Percentiles rank a stretch among this genome's conserved stretches.
Conservation (phyloP, 2,113 vertebrate species). For the Mirounga angustirostris region DNA sequence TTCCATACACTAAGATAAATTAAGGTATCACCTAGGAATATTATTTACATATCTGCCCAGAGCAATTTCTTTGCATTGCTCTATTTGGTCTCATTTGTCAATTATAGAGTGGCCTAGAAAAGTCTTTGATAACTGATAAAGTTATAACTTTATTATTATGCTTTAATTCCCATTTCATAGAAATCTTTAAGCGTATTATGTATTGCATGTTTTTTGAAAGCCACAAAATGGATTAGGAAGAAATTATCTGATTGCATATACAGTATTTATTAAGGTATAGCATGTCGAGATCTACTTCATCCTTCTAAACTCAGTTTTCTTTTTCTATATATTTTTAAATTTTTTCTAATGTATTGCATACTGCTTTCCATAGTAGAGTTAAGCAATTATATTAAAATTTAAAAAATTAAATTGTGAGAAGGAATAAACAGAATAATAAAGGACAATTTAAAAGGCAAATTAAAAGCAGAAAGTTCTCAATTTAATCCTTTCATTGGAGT, state of each 20-base stretch:
- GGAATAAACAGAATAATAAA: neutral
- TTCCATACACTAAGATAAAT: slow-evolving; percentile 11
- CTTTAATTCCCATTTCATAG: neutral
- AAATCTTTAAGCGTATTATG: neutral
- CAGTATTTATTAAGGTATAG: neutral
- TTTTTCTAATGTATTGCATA: neutral
- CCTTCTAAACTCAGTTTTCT: neutral
- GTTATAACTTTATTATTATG: slow-evolving; percentile 21
- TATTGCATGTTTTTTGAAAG: neutral
- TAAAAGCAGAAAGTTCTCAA: neutral
- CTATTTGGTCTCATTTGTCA: neutral
- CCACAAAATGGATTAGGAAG: neutral
- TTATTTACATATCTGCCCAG: neutral
- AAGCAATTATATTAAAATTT: neutral
- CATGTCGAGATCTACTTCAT: neutral
- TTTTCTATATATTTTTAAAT: neutral
- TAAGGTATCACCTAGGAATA: neutral
- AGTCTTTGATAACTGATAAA: neutral
- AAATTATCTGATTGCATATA: slow-evolving; percentile 2
- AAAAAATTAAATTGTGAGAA: neutral
- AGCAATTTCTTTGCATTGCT: neutral
- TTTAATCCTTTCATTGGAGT: neutral
- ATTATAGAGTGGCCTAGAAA: neutral
- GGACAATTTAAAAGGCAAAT: neutral
- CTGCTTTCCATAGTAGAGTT: neutral